Conservation (phyloP, 1,140 invertebrate species). For the Philotrypesis tridentata region DNA sequence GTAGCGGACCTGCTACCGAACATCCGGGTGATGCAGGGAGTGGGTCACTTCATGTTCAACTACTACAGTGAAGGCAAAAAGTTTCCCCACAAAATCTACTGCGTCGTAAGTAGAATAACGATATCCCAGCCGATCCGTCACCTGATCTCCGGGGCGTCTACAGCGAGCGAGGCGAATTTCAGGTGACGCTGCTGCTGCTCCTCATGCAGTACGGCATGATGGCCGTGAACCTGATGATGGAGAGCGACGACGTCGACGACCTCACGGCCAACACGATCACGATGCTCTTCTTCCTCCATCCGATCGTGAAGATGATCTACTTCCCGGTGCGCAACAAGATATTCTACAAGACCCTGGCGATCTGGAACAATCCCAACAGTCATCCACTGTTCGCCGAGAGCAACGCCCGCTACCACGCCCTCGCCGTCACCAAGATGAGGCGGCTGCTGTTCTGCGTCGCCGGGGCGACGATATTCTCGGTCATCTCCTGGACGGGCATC, state of each 20-base stretch:
- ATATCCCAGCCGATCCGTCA: too few species aligned
- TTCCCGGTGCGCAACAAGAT: conserved; percentile 82
- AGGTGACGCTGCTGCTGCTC: conserved; percentile 78
- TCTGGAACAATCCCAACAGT: conserved; percentile 87
- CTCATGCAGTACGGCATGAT: conserved; percentile 79
- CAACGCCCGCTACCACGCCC: conserved; percentile 82
- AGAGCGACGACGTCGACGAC: conserved; percentile 86
- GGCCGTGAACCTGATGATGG: conserved; percentile 79
- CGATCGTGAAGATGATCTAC: conserved; percentile 83
- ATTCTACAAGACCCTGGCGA: conserved; percentile 84
- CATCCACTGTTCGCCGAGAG: conserved; percentile 90
- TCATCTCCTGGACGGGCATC: conserved; percentile 81
- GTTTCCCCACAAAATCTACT: conserved; percentile 66
- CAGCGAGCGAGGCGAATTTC: background rate
- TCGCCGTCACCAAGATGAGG: conserved; percentile 84
- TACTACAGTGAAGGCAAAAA: conserved; percentile 77
- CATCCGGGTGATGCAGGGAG: conserved; percentile 83
- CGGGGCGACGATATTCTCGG: conserved; percentile 76
- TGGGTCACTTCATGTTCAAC: conserved; percentile 86
- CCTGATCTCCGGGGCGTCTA: background rate
- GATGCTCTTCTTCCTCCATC: conserved; percentile 85
- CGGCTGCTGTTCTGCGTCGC: conserved; percentile 81
- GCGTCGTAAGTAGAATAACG: conserved; percentile 61
- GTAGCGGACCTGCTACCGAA: conserved; percentile 88
- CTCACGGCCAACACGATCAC: conserved; percentile 88